Percentiles rank a stretch among this genome's conserved stretches.
Evolutionary conservation across 2,888 invertebrate species (phyloP).

Genomic region (Drosophila bunnanda): DNA sequence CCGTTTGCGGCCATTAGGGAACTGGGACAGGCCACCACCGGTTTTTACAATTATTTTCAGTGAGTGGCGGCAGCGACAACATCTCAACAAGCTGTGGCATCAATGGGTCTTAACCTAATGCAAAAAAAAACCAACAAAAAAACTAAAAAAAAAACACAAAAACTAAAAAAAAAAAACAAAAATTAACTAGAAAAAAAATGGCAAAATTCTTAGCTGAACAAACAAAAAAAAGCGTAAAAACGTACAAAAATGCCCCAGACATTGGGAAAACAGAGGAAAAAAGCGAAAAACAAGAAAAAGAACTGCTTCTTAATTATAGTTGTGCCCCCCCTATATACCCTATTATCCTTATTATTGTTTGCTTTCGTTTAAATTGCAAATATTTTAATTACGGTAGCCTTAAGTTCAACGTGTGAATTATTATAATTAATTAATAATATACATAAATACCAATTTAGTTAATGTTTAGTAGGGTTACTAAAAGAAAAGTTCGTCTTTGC

Average conservation of each 20-base stretch:
- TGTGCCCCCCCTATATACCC: conserved; percentile 42
- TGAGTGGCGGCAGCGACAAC: conserved; percentile 64
- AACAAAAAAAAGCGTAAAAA: conserved; percentile 54
- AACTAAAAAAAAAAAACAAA: conserved; percentile 44
- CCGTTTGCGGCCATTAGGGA: conserved; percentile 86
- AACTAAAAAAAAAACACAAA: conserved; percentile 34
- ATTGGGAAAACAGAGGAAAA: conserved; percentile 48
- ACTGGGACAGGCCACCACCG: conserved; percentile 85
- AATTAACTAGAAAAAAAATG: conserved; percentile 59
- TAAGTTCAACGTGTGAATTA: conserved; percentile 71
- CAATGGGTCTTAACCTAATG: conserved; percentile 48
- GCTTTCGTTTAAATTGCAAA: conserved; percentile 63
- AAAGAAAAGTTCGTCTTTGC: conserved; percentile 36
- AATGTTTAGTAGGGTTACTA: conserved; percentile 68
- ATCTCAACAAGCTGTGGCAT: conserved; percentile 61
- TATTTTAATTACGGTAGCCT: conserved; percentile 65
- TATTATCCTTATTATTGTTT: conserved; percentile 58
- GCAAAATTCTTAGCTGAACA: conserved; percentile 60
- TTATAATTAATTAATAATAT: conserved; percentile 69
- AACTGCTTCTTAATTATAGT: conserved; percentile 78
- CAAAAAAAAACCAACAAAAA: conserved; percentile 27
- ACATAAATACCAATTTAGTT: conserved; percentile 65
- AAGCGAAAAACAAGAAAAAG: conserved; percentile 45
- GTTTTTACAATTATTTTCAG: conserved; percentile 87
- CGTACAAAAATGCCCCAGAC: conserved; percentile 51